Percentiles rank a stretch among this genome's conserved stretches.
Evolutionary conservation across 2,797 vertebrate species (phyloP).

Genomic region (Vultur gryphus): DNA sequence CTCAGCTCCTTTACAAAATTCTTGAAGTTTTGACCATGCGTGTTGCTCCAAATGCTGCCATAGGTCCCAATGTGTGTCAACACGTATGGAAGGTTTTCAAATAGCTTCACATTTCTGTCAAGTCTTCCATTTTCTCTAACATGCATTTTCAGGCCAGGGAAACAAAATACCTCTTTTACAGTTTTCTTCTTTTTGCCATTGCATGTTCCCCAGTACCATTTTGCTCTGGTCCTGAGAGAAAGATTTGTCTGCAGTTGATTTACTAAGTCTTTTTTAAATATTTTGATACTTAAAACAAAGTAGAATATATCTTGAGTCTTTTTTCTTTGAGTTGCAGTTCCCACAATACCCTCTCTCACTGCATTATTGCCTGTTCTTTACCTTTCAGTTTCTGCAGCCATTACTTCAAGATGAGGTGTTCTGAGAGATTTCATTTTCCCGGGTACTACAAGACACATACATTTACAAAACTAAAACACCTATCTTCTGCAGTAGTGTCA

Average conservation of each 20-base stretch:
- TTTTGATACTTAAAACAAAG: neutral
- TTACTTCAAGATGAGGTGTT: neutral
- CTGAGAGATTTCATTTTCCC: neutral
- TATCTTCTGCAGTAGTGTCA: neutral
- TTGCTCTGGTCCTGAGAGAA: neutral
- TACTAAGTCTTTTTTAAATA: neutral
- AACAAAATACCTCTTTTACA: neutral
- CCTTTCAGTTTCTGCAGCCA: neutral
- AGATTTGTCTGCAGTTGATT: neutral
- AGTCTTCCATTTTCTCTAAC: neutral
- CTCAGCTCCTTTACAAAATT: neutral
- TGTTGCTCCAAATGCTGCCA: neutral
- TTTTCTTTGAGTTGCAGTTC: neutral
- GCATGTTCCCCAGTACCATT: neutral
- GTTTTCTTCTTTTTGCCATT: neutral
- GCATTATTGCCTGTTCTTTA: neutral
- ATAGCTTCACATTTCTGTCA: neutral
- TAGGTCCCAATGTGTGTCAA: neutral
- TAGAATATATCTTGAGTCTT: neutral
- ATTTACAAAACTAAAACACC: neutral
- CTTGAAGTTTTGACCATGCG: neutral
- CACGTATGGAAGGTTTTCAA: neutral
- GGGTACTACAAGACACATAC: neutral
- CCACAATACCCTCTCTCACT: neutral
- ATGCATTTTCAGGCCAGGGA: neutral